Base-by-base conservation (phyloP, 2,113 vertebrate genomes). In the Perccottus glenii region DNA sequence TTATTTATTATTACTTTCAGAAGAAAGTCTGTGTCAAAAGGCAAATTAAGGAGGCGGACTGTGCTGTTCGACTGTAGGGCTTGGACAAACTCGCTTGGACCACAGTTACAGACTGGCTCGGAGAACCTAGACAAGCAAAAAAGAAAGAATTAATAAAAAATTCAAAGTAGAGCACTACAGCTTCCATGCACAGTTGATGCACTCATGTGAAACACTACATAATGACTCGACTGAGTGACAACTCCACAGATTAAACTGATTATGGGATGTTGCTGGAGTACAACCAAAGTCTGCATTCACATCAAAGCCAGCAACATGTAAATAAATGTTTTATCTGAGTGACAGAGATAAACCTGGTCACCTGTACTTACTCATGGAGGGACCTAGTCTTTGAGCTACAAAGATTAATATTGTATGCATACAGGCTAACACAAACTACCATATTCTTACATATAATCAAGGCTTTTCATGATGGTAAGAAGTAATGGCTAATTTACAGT, bases 41-140 rank as follows among this genome's bases (percentile, higher is more conserved):
- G 77, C 81, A 83, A 63, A 83, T 71, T 72, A 87, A 78, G 64
- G 70, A 74, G 71, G 73, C 76, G 64, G 77, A 73, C 73, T 78
- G 70, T 71, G 74, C 62, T 83, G 42, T 11, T 43, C 7, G 75
- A 77, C 78, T 62, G 74, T 61, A 70, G 76, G 73, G 70, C 67
- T 84, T 80, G 83, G 75, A 63, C 70, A 81, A 81, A 82, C 80
- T 61, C 14, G 51, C 6, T 5, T 6, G 51, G 27, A 53, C 80
- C 73, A 78, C 71, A 65, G 80, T 75, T 82, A 67, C 77, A 65
- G 83, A 71, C 71, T 78, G 32, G 47, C 73, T 80, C 47, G 40
- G 60, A 67, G 69, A 77, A 73, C 67, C 32, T 78, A 71, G 81
- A 64, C 50, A 80, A 76, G 66, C 69, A 82, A 60, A 63, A 51